A percentile compares a stretch with the other conserved stretches of the same genome.
Evolutionary conservation across 2,797 vertebrate species (phyloP).

Genomic region (Alauda arvensis): DNA sequence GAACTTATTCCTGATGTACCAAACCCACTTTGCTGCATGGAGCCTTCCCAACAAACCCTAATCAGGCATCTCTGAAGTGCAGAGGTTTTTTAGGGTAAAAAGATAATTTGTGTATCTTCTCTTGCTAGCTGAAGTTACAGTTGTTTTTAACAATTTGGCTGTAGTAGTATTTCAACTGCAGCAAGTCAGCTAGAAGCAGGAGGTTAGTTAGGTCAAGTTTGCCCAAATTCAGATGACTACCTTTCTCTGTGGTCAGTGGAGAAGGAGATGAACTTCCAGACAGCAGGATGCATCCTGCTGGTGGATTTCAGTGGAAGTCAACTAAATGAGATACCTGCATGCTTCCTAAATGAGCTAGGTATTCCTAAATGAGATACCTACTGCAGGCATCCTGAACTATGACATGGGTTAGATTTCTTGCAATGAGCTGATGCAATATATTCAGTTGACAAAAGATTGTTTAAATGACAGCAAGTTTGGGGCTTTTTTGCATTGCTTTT

Average conservation of each 20-base stretch:
- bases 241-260: not conserved
- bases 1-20: not conserved
- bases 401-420: not conserved
- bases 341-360: no score
- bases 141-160: not conserved
- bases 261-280: not conserved
- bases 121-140: not conserved
- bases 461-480: not conserved
- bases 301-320: not conserved
- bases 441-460: not conserved
- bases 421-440: not conserved
- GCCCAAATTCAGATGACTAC: not conserved
- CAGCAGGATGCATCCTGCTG: not conserved
- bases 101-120: not conserved
- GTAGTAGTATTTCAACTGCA: not conserved
- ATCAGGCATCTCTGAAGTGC: not conserved
- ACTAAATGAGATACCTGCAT: not conserved
- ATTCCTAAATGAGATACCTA: not conserved
- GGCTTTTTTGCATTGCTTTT: not conserved
- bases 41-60: not conserved
- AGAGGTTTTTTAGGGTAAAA: not conserved
- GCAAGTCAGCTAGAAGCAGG: not conserved
- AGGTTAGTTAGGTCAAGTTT: not conserved
- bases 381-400: not conserved
- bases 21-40: rapidly evolving